Percentiles rank a stretch among this genome's conserved stretches.
Evolutionary conservation across 2,113 vertebrate genomes (phyloP).

Genomic region (Micronisus gabar): DNA sequence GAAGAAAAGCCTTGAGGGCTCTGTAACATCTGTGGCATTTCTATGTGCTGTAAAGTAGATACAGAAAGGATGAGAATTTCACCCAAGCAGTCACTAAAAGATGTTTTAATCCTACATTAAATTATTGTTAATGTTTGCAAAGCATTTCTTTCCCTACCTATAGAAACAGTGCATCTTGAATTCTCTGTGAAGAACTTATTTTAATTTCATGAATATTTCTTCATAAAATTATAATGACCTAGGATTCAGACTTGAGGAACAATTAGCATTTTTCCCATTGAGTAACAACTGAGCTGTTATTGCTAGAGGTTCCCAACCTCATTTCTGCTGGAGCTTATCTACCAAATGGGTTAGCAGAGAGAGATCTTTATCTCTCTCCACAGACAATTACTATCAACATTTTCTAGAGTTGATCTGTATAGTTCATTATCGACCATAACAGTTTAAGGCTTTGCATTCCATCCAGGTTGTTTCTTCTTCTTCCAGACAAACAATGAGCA

Average conservation of each 20-base stretch:
- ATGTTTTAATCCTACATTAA: neutral
- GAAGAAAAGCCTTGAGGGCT: neutral
- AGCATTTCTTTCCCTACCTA: constrained; percentile 7
- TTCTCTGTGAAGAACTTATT: constrained; percentile 32
- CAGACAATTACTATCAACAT: neutral
- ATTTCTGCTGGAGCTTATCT: neutral
- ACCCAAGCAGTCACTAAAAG: neutral
- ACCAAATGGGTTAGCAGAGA: neutral
- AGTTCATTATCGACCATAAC: neutral
- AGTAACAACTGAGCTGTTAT: neutral
- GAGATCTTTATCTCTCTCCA: neutral
- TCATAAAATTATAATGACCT: constrained; percentile 41
- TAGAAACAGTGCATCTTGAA: neutral
- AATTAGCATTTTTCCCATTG: neutral
- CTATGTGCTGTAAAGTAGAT: neutral
- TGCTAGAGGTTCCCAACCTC: neutral
- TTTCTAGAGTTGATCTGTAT: neutral
- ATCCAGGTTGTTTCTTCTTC: neutral
- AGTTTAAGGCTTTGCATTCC: neutral
- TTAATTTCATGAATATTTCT: constrained; percentile 22
- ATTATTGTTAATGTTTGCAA: neutral
- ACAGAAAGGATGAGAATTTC: neutral
- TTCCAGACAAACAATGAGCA: neutral
- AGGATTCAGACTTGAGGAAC: neutral
- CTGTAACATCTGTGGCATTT: neutral